These are phyloP conservation scores for Arenaria interpres DNA, from an alignment of 2,113 vertebrate genomes.

Conservation along the genomic window DNA sequence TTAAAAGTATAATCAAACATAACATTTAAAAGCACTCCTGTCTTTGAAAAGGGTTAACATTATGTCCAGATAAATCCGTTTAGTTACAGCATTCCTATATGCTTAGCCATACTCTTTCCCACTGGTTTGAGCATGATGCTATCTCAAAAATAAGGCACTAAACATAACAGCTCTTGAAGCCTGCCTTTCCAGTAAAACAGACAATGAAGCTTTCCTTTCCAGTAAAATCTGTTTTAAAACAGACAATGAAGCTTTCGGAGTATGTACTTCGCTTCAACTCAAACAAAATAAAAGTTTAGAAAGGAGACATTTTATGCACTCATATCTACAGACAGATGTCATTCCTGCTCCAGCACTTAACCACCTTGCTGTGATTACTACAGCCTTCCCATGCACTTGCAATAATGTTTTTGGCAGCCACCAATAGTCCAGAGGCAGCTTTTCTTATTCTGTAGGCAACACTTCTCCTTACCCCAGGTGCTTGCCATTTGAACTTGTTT, in stretches of 20 bases:
- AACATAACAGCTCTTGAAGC: background rate
- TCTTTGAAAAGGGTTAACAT: background rate
- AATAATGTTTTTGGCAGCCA: background rate
- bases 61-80: background rate
- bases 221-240: background rate
- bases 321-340: background rate
- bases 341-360: background rate
- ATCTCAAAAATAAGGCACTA: background rate
- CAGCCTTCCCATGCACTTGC: background rate
- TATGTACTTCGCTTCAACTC: background rate
- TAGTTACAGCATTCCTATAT: background rate
- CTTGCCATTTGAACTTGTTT: background rate
- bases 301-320: background rate
- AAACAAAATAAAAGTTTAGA: background rate
- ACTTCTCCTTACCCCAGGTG: background rate
- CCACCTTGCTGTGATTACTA: background rate
- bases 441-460: background rate
- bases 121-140: background rate
- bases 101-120: background rate
- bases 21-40: background rate
- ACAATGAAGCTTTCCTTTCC: background rate
- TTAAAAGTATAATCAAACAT: conserved; percentile 6
- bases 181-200: background rate
- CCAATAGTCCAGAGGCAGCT: background rate
- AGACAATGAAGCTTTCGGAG: background rate